Evolutionary conservation across 2,797 vertebrate genomes (phyloP).

Genomic region (Lepilemur ruficaudatus): DNA sequence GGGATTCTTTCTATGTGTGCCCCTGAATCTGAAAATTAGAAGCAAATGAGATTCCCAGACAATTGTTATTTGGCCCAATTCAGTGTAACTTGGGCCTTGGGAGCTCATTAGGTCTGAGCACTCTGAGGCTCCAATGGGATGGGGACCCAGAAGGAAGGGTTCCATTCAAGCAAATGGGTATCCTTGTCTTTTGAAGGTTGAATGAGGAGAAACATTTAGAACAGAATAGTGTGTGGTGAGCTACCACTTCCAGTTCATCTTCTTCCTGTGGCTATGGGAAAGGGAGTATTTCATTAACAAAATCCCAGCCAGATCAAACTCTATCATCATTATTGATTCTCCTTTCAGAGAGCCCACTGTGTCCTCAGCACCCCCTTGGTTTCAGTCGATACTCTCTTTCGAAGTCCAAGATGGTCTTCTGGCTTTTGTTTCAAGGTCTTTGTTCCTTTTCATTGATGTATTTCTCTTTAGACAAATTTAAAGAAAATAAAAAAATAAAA

Average conservation of each 20-base stretch:
- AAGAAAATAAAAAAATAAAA: neutral
- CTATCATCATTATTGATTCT: neutral
- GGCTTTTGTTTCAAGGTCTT: slow-evolving; percentile 2
- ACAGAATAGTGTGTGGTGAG: neutral
- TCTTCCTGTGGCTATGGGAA: neutral
- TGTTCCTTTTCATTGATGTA: slow-evolving; percentile 1
- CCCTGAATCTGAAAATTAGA: slow-evolving; percentile 16
- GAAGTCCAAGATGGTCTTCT: slow-evolving; percentile 26
- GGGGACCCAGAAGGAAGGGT: neutral
- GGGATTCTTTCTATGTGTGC: neutral
- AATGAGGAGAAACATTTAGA: neutral
- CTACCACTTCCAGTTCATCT: neutral
- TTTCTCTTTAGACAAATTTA: neutral
- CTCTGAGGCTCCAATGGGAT: neutral
- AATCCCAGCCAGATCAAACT: neutral
- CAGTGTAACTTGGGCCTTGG: neutral
- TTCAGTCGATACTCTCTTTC: neutral
- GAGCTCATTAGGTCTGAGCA: neutral
- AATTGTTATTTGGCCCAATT: neutral
- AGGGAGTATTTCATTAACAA: neutral
- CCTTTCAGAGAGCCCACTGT: neutral
- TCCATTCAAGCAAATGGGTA: neutral
- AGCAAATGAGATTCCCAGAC: neutral
- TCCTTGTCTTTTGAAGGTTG: neutral
- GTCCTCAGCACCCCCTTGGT: neutral